A percentile compares a stretch with the other conserved stretches of the same genome.
Evolutionary conservation across 2,888 invertebrate species (phyloP).

Genomic region (Netelia fuscicornis): DNA sequence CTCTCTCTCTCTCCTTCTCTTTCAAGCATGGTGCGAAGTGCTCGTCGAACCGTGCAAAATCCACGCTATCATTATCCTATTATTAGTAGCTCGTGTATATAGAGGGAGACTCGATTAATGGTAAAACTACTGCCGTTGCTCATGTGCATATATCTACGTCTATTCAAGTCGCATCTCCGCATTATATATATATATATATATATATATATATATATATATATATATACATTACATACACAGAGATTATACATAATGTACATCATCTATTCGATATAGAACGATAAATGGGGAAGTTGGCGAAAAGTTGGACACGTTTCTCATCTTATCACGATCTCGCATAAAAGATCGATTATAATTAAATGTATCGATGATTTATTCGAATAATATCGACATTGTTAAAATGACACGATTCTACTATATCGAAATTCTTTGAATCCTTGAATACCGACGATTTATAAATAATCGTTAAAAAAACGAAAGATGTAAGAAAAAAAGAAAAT

Average conservation of each 20-base stretch:
- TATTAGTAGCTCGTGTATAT: conserved; percentile 52
- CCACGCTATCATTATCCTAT: conserved; percentile 56
- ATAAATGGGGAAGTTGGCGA: no score
- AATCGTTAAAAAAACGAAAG: not conserved
- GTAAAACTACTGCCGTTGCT: conserved; percentile 32
- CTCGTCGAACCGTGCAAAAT: conserved; percentile 60
- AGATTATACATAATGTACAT: not conserved
- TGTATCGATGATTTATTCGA: no score
- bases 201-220: not conserved
- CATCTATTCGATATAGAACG: not conserved
- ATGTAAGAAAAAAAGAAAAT: not conserved
- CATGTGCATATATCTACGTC: not conserved
- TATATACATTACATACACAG: not conserved
- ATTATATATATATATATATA: not conserved
- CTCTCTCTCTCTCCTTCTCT: conserved; percentile 30
- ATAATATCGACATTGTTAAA: no score
- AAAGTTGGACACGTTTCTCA: no score
- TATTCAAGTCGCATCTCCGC: not conserved
- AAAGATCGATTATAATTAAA: not conserved
- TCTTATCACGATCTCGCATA: no score
- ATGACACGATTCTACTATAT: no score
- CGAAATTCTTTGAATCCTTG: no score
- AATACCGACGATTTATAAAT: not conserved
- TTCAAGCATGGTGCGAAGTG: conserved; percentile 36
- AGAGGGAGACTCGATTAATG: conserved; percentile 36